Conservation (phyloP, 2,888 invertebrate species). For the Drosophila robusta region DNA sequence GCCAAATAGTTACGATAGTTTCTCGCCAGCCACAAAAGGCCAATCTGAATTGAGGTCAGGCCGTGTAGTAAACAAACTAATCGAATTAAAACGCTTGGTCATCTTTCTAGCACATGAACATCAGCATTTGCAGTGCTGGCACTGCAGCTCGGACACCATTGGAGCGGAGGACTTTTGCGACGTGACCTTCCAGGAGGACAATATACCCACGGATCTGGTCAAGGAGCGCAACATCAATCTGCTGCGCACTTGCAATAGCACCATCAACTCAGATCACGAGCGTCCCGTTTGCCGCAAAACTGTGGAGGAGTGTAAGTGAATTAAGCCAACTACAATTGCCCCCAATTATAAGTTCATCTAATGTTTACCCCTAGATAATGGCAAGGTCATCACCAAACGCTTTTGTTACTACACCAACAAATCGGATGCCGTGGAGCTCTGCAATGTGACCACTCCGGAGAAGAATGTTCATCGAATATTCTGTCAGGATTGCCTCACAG, state of each 20-base stretch:
- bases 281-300: slow-evolving; percentile 83
- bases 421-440: slow-evolving; percentile 80
- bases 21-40: background rate
- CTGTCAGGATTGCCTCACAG: slow-evolving; percentile 81
- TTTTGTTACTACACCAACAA: slow-evolving; percentile 84
- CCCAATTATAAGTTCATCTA: background rate
- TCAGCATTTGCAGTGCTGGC: slow-evolving; percentile 81
- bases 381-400: slow-evolving; percentile 80
- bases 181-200: slow-evolving; percentile 79
- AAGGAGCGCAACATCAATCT: slow-evolving; percentile 81
- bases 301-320: slow-evolving; percentile 80
- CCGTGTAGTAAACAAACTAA: background rate
- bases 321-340: background rate
- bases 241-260: slow-evolving; percentile 78
- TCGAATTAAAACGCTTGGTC: slow-evolving; percentile 10
- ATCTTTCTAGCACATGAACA: slow-evolving; percentile 37
- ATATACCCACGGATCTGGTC: slow-evolving; percentile 73
- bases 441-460: slow-evolving; percentile 77
- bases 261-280: slow-evolving; percentile 82
- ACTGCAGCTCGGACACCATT: slow-evolving; percentile 83
- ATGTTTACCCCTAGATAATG: slow-evolving; percentile 68
- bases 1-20: slow-evolving; percentile 3
- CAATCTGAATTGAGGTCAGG: slow-evolving; percentile 35
- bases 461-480: slow-evolving; percentile 79
- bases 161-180: slow-evolving; percentile 83